Conservation (phyloP, 2,113 vertebrate species). For the Pachyramphus minor region DNA sequence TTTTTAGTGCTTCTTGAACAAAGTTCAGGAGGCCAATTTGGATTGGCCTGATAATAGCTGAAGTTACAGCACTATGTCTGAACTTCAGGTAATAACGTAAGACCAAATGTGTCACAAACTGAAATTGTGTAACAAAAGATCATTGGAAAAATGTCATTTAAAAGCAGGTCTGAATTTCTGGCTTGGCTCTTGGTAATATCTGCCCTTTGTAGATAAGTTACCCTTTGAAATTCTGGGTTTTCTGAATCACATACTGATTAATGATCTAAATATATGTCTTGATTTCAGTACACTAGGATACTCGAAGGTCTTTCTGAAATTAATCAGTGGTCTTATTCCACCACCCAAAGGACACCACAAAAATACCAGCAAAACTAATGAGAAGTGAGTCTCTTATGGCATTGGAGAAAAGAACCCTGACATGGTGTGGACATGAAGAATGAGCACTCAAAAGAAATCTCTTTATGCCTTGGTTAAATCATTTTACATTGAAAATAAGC, state of each 20-base stretch:
- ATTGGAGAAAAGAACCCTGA: not conserved
- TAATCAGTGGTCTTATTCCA: not conserved
- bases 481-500: not conserved
- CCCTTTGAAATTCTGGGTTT: not conserved
- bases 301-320: not conserved
- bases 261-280: not conserved
- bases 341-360: not conserved
- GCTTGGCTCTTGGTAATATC: not conserved
- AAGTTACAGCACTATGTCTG: not conserved
- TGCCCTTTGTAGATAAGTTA: not conserved
- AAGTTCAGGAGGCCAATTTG: not conserved
- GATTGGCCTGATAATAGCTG: not conserved
- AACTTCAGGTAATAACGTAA: not conserved
- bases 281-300: not conserved
- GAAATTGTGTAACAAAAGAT: not conserved
- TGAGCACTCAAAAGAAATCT: not conserved
- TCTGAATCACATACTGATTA: not conserved
- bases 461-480: not conserved
- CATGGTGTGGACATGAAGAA: not conserved
- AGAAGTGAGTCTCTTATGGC: not conserved
- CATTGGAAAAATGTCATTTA: not conserved
- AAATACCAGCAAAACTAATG: not conserved
- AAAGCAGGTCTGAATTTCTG: not conserved
- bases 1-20: not conserved
- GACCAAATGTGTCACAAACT: not conserved